Base-by-base conservation (phyloP, 2,797 vertebrate species). In the Pipistrellus pipistrellus region DNA sequence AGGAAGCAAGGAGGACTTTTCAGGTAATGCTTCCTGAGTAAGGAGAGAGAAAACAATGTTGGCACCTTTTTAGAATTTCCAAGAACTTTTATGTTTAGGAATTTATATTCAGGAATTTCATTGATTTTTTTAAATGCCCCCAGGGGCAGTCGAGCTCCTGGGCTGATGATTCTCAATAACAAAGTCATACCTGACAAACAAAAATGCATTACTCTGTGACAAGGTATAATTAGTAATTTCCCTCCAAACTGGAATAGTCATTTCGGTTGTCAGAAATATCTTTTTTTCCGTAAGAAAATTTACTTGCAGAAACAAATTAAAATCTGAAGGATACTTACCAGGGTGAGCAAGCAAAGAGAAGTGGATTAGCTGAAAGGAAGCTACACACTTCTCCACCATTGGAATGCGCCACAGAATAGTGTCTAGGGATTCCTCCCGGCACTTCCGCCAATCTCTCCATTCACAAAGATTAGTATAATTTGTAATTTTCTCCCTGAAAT, bases 181-280 rank as follows among this genome's bases (percentile, higher is more conserved):
- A 81, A 96, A 76, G 59, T 93, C 88, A 71, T 20, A 94, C 27
- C 73, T 95, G 85, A 73, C 90, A 94, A 93, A 96, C 93, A 95
- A 96, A 95, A 94, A 88, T 80, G 87, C 68, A 90, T 91, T 86
- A 87, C 73, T 96, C 32, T 80, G 75, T 92, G 93, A 96, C 93
- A 95, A 95, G 93, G 88, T 95, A 88, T 94, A 95, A 96, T 97
- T 96, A 96, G 87, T 95, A 55, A 97, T 95, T 95, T 96, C 89
- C 91, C 87, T 93, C 69, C 88, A 32, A 96, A 92, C 81, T 95
- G 64, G 78, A 95, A 81, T 88, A 90, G 88, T 97, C 85, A 92
- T 95, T 90, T 96, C 80, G 94, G 82, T 75, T 95, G 85, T 94
- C 94, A 94, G 71, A 96, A 94, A 91, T 87, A 90, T 80, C 91